phyloP scores from a whole-genome alignment of 2,113 vertebrate species.

The Marmota flaviventris region DNA sequence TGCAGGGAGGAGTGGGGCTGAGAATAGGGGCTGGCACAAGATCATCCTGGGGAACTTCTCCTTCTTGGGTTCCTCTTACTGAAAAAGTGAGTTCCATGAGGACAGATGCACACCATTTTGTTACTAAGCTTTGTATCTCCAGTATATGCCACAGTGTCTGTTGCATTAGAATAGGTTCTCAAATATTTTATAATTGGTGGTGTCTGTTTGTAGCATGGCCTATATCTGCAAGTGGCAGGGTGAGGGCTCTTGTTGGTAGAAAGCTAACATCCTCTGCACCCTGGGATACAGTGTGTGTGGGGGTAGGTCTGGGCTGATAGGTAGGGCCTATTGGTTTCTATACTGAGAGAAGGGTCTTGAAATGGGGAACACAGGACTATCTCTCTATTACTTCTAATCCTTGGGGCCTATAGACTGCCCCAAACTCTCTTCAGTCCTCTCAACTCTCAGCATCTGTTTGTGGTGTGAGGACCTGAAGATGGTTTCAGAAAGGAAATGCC shows the following conservation, averaged over 20 bases:
- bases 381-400: background rate
- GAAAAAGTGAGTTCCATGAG: background rate
- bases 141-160: background rate
- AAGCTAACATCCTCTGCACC: background rate
- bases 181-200: background rate
- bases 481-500: background rate
- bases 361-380: background rate
- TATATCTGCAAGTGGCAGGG: background rate
- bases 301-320: background rate
- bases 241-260: background rate
- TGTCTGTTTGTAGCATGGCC: background rate
- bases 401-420: too few species aligned
- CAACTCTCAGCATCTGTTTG: background rate
- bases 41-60: background rate
- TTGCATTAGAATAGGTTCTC: background rate
- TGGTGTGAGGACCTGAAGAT: background rate
- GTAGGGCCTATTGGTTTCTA: background rate
- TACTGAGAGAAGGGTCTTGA: background rate
- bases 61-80: background rate
- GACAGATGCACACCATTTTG: too few species aligned
- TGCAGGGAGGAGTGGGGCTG: background rate
- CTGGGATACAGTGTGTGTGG: too few species aligned
- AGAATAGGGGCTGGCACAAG: background rate
- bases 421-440: background rate
- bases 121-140: background rate